Conservation (phyloP, 1,140 invertebrate species). For the Ridgeia piscesae region DNA sequence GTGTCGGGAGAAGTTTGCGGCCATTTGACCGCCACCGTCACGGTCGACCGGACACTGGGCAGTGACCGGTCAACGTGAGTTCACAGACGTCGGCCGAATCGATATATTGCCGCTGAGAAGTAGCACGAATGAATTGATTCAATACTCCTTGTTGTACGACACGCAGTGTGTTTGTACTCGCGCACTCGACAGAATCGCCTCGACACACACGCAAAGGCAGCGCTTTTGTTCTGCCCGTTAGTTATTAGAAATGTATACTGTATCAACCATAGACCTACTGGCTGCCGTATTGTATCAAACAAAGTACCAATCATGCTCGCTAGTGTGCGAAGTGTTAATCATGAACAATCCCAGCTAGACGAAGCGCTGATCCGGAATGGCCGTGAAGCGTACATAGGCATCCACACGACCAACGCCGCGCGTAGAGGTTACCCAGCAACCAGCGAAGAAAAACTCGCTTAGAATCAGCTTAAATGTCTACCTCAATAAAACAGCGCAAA, state of each 20-base stretch:
- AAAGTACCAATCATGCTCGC: no score
- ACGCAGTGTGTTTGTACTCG: neutral
- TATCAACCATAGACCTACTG: neutral
- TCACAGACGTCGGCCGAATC: neutral
- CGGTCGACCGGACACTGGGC: neutral
- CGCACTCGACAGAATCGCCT: neutral
- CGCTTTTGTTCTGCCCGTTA: neutral
- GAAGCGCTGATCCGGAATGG: neutral
- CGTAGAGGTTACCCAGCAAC: neutral
- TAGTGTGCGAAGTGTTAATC: neutral
- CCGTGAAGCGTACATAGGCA: neutral
- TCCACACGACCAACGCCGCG: neutral
- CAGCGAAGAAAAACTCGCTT: neutral
- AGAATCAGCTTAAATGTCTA: neutral
- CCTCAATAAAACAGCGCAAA: neutral
- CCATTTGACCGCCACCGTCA: neutral
- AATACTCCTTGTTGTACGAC: neutral
- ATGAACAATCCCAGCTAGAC: neutral
- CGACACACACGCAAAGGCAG: neutral
- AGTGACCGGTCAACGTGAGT: neutral
- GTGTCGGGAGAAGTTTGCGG: neutral
- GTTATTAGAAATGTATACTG: neutral
- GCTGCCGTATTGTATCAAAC: neutral
- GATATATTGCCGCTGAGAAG: neutral
- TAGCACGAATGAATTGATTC: neutral